Evolutionary conservation across 2,888 invertebrate genomes (phyloP).

Genomic region (Hypercompe scribonia): DNA sequence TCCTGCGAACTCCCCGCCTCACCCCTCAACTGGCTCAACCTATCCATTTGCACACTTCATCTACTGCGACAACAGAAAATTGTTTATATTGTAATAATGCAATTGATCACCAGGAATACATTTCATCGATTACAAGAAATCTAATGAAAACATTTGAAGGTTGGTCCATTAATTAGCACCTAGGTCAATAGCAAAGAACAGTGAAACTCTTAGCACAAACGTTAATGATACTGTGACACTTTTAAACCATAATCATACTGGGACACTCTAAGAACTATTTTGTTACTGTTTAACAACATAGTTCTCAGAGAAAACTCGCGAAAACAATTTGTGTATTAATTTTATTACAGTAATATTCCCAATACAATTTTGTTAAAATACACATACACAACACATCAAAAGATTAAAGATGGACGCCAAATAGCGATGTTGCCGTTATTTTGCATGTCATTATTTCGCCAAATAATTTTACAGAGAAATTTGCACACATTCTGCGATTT

Average conservation of each 20-base stretch:
- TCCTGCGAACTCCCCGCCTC: conserved; percentile 75
- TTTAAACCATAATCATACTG: conserved; percentile 61
- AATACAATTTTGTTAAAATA: conserved; percentile 75
- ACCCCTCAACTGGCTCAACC: conserved; percentile 78
- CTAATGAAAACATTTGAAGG: conserved; percentile 75
- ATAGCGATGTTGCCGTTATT: conserved; percentile 77
- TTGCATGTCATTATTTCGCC: conserved; percentile 58
- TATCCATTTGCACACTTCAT: conserved; percentile 85
- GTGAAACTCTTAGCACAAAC: conserved; percentile 82
- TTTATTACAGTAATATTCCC: conserved; percentile 54
- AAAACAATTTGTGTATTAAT: conserved; percentile 40
- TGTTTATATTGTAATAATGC: conserved; percentile 47
- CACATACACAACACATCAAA: conserved; percentile 85
- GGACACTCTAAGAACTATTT: conserved; percentile 56
- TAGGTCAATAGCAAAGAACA: conserved; percentile 83
- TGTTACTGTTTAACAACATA: conserved; percentile 55
- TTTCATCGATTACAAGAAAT: conserved; percentile 59
- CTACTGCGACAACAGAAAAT: conserved; percentile 71
- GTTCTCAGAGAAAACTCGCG: conserved; percentile 44
- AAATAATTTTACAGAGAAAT: conserved; percentile 22
- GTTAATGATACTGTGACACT: conserved; percentile 83
- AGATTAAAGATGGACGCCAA: conserved; percentile 86
- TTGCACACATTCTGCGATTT: background rate
- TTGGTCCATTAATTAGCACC: conserved; percentile 78
- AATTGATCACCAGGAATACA: conserved; percentile 48